phyloP scores from a whole-genome alignment of 2,888 invertebrate species.

The Macaria notata region DNA sequence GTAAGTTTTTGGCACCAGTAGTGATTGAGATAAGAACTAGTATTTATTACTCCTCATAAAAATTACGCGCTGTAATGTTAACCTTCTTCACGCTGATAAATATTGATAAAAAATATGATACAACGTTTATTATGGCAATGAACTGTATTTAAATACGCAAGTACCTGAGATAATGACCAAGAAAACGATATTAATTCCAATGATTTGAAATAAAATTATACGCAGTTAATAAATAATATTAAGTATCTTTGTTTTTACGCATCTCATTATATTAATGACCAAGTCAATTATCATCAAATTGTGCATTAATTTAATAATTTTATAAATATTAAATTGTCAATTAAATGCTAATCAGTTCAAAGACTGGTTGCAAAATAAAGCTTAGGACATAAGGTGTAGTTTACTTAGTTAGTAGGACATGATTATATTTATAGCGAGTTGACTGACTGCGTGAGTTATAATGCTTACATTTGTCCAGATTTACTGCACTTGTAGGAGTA shows the following conservation, averaged over 20 bases:
- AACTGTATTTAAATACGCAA: conserved; percentile 15
- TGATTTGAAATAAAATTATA: not conserved
- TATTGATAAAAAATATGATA: conserved; percentile 15
- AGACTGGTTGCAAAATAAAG: conserved; percentile 14
- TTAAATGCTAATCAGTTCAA: too few relatives aligned
- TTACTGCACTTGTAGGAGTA: conserved; percentile 55
- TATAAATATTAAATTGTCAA: not conserved
- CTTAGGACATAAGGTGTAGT: conserved; percentile 40
- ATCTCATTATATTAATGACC: too few relatives aligned
- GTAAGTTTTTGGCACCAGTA: conserved; percentile 8
- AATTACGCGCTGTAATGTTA: conserved; percentile 14
- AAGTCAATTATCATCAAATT: too few relatives aligned
- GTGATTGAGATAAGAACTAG: conserved; percentile 20
- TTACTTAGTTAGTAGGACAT: conserved; percentile 35
- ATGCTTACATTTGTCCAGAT: conserved; percentile 60
- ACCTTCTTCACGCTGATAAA: conserved; percentile 11
- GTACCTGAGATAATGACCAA: conserved; percentile 4
- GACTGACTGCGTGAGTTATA: conserved; percentile 50
- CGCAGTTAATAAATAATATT: too few relatives aligned
- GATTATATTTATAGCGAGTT: conserved; percentile 50
- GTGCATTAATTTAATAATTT: not conserved
- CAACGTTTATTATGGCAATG: conserved; percentile 14
- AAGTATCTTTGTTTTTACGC: too few relatives aligned
- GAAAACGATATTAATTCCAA: not conserved
- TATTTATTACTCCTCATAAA: conserved; percentile 16